A percentile compares a stretch with the other conserved stretches of the same genome.
Conservation (phyloP, 2,888 invertebrate genomes). For the Pammene aurita region DNA sequence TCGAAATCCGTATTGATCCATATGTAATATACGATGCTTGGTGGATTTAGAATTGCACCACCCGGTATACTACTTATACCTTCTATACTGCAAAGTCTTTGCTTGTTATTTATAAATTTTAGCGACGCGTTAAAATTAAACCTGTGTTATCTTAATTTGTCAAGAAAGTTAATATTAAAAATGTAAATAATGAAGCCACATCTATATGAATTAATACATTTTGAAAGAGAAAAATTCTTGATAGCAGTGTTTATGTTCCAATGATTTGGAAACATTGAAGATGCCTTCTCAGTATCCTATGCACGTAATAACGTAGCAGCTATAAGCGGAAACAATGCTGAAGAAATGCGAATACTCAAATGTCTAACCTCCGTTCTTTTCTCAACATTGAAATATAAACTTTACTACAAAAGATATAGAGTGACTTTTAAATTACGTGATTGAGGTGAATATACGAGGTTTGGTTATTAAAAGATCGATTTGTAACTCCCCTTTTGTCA, state of each 20-base stretch:
- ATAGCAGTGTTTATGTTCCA: slow-evolving; percentile 4
- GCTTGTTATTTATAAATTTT: too few relatives aligned
- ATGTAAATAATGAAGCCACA: too few relatives aligned
- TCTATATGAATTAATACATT: too few relatives aligned
- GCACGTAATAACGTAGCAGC: slow-evolving; percentile 16
- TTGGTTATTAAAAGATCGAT: slow-evolving; percentile 9
- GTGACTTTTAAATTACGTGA: background rate
- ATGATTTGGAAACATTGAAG: slow-evolving; percentile 13
- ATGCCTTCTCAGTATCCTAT: slow-evolving; percentile 4
- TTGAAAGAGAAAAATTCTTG: slow-evolving; percentile 12
- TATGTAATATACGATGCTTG: too few relatives aligned
- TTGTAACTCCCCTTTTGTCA: slow-evolving; percentile 25
- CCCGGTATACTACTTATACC: too few relatives aligned
- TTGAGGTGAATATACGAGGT: slow-evolving; percentile 1
- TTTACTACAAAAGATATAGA: background rate
- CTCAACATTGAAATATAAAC: slow-evolving; percentile 4
- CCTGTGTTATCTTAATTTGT: too few relatives aligned
- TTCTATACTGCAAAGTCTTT: too few relatives aligned
- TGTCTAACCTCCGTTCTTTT: background rate
- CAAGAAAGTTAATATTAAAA: too few relatives aligned
- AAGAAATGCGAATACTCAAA: background rate
- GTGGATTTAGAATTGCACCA: too few relatives aligned
- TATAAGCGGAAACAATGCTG: slow-evolving; percentile 19
- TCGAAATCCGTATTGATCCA: too few relatives aligned
- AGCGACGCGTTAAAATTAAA: too few relatives aligned